Base-by-base conservation (phyloP, 2,113 vertebrate species). In the Tenebrosternarchus preto region DNA sequence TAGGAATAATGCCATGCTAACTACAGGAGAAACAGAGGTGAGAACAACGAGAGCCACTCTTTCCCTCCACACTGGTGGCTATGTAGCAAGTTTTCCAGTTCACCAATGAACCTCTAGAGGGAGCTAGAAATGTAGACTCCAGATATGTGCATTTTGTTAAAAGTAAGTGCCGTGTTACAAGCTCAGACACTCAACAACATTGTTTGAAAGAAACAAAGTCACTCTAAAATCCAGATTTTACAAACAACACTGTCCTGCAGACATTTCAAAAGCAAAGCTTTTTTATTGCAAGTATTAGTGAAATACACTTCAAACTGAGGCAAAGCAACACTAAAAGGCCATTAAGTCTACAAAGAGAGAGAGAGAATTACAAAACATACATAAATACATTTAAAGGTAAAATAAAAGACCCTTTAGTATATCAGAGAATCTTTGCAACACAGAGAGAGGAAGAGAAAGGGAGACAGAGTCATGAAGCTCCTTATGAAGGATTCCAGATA, bases 231-330 rank as follows among this genome's bases (percentile, higher is more conserved):
- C 5, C 39, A 43, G 6, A 46, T 24, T 22, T 19, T 60, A 20
- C 71, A 39, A 60, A 64, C 17, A 43, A 43, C 11, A n/a, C 59
- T 6, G 6, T 50, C 43, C 8, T 50, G 8, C 16, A 69, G 0
- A 27, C 39, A 9, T 57, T 76, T 80, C 69, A 84, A 93, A 93
- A 93, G 92, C 92, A 93, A 93, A 91, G 92, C 91, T 91, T 94
- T 92, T 94, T 85, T 94, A 95, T 95, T 95, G 95, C 94, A 93
- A 93, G 91, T 93, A 94, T 94, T 93, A 93, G 94, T 93, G 93
- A 93, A 94, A 91, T 94, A 93, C 93, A 93, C 92, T 90, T 93
- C 92, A 93, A 94, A 93, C 89, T 87, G 90, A 94, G 91, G 93
- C 93, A 93, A 93, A 94, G 93, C 92, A 86, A 92, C 92, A 91